These are phyloP conservation scores for Syrmaticus mikado DNA, from an alignment of 2,113 vertebrate species.

Conservation along the genomic window DNA sequence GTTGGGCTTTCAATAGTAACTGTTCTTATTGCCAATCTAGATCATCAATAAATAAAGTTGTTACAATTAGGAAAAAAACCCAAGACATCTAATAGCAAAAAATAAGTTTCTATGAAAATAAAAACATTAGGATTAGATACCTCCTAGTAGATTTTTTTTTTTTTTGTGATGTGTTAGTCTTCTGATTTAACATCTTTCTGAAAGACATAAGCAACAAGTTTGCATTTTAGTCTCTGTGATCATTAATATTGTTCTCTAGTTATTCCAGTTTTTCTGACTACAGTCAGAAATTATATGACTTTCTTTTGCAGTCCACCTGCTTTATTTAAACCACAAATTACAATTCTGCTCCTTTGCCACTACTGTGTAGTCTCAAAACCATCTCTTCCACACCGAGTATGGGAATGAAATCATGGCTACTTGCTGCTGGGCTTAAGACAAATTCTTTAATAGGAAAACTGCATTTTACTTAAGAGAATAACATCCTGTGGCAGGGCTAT, in stretches of 20 bases:
- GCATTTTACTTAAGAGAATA: conserved; percentile 56
- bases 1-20: neutral
- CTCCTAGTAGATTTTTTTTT: neutral
- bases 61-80: neutral
- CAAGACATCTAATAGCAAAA: neutral
- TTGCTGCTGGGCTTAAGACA: conserved; percentile 3
- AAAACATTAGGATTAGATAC: neutral
- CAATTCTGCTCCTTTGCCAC: neutral
- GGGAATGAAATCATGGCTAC: neutral
- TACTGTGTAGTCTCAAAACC: neutral
- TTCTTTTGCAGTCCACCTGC: neutral
- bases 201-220: neutral
- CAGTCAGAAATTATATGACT: neutral
- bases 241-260: neutral
- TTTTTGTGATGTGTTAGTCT: neutral
- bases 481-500: conserved; percentile 48
- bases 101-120: neutral
- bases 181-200: neutral
- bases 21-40: neutral
- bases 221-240: neutral
- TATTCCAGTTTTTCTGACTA: neutral
- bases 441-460: conserved; percentile 41
- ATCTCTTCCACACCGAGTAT: neutral
- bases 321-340: neutral
- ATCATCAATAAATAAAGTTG: neutral